Evolutionary conservation across 1,140 invertebrate species (phyloP).

Genomic region (Liolophura sinensis): DNA sequence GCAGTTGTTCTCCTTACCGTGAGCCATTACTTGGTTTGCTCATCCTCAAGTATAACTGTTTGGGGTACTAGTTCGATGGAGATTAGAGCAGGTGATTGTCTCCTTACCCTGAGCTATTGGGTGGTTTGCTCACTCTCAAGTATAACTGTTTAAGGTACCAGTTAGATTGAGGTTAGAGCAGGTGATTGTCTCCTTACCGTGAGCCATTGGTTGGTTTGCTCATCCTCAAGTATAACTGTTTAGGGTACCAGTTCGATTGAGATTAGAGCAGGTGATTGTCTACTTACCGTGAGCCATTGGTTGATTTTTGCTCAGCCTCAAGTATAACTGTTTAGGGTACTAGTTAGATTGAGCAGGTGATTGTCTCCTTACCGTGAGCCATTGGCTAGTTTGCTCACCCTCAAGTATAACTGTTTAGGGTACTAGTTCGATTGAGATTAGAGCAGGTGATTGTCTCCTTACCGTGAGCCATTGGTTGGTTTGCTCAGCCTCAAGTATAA

Average conservation of each 20-base stretch:
- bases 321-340: slow-evolving; percentile 50
- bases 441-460: no score
- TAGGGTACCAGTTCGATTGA: slow-evolving; percentile 41
- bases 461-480: slow-evolving; percentile 43
- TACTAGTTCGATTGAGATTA: slow-evolving; percentile 32
- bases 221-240: slow-evolving; percentile 46
- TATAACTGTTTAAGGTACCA: slow-evolving; percentile 51
- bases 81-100: slow-evolving; percentile 34
- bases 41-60: slow-evolving; percentile 46
- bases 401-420: slow-evolving; percentile 51
- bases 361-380: no score
- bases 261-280: slow-evolving; percentile 32
- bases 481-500: slow-evolving; percentile 40
- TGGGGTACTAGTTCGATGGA: slow-evolving; percentile 41
- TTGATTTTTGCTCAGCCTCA: slow-evolving; percentile 36
- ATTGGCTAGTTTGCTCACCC: slow-evolving; percentile 36
- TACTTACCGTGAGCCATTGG: slow-evolving; percentile 44
- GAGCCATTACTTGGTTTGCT: slow-evolving; percentile 41
- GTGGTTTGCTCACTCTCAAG: slow-evolving; percentile 34
- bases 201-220: slow-evolving; percentile 41
- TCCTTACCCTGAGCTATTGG: slow-evolving; percentile 42
- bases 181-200: no score
- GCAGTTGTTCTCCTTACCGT: slow-evolving; percentile 1
- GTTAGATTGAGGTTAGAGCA: slow-evolving; percentile 29
- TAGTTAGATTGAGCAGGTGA: slow-evolving; percentile 35